Base-by-base conservation (phyloP, 2,888 invertebrate species). In the Callosobruchus maculatus region DNA sequence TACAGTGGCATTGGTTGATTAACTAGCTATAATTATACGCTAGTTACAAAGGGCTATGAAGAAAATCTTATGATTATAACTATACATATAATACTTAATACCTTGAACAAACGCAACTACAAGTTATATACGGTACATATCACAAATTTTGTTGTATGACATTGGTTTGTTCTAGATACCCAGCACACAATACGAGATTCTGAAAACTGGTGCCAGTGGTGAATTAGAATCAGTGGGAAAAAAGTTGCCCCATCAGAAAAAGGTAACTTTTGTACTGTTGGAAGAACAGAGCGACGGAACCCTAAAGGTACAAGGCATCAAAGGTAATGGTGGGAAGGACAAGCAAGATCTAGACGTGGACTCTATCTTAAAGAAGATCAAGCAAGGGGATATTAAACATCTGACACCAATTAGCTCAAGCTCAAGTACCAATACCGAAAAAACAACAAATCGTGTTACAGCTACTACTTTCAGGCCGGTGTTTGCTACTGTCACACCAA, bases 261-360 rank as follows among this genome's bases (percentile, higher is more conserved):
- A 95, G 84, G 95, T 95, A 0, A 95, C 95, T 0, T 95, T 95
- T 81, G 95, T 96, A 0, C 93, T 95, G 70, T 87, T 96, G 18
- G 95, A 95, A 85, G 95, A 96, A 84, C 95, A 95, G 84, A 91
- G 93, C 3, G 95, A 95, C 81, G 95, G 95, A 5, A 93, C 93
- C 22, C 94, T 94, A 79, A 95, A 95, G 86, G 95, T 95, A 0
- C 94, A 95, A 84, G 95, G 95, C 0, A 92, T 95, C 0, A 93
- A 94, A 87, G 94, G 95, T 0, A 95, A 94, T 81, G 89, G 92
- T 0, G 49, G 49, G 13, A 89, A 92, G 72, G 92, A 91, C 80
- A 90, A 93, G 73, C 92, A 92, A 80, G 92, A 93, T 71, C 90
- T 92, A 2, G 94, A 95, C 83, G 93, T 95, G 0, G 94, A 95